These are phyloP conservation scores for Copsychus sechellarum DNA, from an alignment of 2,113 vertebrate genomes.

Conservation along the genomic window DNA sequence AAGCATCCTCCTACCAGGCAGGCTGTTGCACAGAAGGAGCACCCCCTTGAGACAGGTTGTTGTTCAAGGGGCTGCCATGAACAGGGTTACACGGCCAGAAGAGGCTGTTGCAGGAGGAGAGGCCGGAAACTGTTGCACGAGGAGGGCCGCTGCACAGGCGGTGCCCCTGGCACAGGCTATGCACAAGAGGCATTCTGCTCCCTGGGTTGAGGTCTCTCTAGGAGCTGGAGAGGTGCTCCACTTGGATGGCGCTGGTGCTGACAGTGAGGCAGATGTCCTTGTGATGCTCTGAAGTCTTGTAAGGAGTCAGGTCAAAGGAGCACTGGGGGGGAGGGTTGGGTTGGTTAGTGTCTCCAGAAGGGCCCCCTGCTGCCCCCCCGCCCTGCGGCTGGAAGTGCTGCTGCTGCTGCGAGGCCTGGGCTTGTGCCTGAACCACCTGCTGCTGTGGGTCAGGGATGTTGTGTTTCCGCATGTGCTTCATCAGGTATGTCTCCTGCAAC, in stretches of 20 bases:
- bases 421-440: slow-evolving; percentile 74
- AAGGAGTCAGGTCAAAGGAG: slow-evolving; percentile 95
- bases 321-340: slow-evolving; percentile 84
- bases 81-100: slow-evolving; percentile 65
- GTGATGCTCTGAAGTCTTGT: slow-evolving; percentile 91
- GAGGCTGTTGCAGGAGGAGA: slow-evolving; percentile 63
- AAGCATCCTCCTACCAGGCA: slow-evolving; percentile 59
- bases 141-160: slow-evolving; percentile 47
- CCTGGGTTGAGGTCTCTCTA: slow-evolving; percentile 74
- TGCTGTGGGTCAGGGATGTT: slow-evolving; percentile 84
- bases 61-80: slow-evolving; percentile 58
- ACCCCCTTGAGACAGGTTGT: slow-evolving; percentile 57
- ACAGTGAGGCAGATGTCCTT: slow-evolving; percentile 98
- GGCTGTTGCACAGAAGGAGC: slow-evolving; percentile 60
- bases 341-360: slow-evolving; percentile 80
- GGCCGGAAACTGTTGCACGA: slow-evolving; percentile 64
- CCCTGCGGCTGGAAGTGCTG: slow-evolving; percentile 83
- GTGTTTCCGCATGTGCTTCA: slow-evolving; percentile 99
- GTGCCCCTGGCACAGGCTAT: slow-evolving; percentile 61
- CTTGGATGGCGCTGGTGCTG: slow-evolving; percentile 88
- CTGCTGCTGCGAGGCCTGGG: slow-evolving; percentile 75
- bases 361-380: slow-evolving; percentile 75
- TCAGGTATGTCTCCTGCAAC: slow-evolving; percentile 93
- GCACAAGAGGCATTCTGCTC: slow-evolving; percentile 67
- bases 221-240: slow-evolving; percentile 84